Evolutionary conservation across 2,888 invertebrate genomes (phyloP).

Genomic region (Eilema sororculum): DNA sequence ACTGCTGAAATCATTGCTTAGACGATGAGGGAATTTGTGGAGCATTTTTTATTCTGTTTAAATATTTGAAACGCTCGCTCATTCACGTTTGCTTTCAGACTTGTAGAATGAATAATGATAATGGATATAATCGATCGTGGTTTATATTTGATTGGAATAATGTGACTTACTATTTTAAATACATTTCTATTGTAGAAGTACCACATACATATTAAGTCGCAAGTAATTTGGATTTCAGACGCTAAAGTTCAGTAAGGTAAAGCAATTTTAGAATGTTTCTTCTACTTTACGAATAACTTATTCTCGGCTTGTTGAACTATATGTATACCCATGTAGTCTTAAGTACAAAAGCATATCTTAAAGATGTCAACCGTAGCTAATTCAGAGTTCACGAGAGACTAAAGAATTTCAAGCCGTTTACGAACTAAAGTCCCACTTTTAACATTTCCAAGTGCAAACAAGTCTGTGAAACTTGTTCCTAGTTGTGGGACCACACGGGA

Average conservation of each 20-base stretch:
- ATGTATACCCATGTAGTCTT: constrained; percentile 31
- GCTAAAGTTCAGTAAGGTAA: not conserved
- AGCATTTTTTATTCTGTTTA: constrained; percentile 24
- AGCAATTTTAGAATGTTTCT: not conserved
- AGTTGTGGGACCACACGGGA: constrained; percentile 68
- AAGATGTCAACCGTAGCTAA: constrained; percentile 60
- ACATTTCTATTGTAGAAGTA: not conserved
- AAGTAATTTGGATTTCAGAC: not conserved
- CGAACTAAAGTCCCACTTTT: constrained; percentile 67
- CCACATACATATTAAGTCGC: not conserved
- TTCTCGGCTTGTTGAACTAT: constrained; percentile 22
- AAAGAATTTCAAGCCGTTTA: constrained; percentile 67
- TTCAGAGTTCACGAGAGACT: constrained; percentile 63
- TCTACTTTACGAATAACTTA: not conserved
- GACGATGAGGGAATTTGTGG: constrained; percentile 45
- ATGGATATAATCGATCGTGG: constrained; percentile 3
- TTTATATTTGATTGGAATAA: not conserved
- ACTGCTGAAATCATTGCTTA: constrained; percentile 55
- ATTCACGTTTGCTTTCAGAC: not conserved
- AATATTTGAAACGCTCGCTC: constrained; percentile 24
- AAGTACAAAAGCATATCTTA: constrained; percentile 42
- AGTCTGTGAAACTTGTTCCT: constrained; percentile 70
- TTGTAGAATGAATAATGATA: constrained; percentile 5
- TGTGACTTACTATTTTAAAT: not conserved
- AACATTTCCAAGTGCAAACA: constrained; percentile 75